These are phyloP conservation scores for Cepaea nemoralis DNA, from an alignment of 1,140 invertebrate genomes.

Conservation along the genomic window DNA sequence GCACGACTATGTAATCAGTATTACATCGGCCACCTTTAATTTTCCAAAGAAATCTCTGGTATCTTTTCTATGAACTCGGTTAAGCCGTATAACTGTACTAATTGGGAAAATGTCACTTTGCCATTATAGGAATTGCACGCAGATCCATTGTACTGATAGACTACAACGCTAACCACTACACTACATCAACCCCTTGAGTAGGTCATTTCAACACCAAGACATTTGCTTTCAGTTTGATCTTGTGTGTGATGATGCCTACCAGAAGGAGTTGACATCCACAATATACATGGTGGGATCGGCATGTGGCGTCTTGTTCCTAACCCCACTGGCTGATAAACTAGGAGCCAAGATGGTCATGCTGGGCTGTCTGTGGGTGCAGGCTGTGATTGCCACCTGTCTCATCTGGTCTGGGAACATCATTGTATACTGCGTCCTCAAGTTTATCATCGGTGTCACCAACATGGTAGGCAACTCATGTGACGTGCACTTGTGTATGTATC, in stretches of 20 bases:
- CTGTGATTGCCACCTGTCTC: constrained; percentile 53
- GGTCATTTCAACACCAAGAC: neutral
- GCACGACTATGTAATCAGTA: too few species aligned
- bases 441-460: constrained; percentile 67
- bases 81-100: too few species aligned
- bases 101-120: too few species aligned
- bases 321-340: constrained; percentile 84
- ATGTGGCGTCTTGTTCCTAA: constrained; percentile 84
- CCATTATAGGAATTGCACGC: too few species aligned
- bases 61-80: too few species aligned
- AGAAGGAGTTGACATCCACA: constrained; percentile 70
- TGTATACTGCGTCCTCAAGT: constrained; percentile 63
- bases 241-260: constrained; percentile 63
- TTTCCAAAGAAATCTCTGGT: too few species aligned
- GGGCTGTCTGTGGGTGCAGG: constrained; percentile 69
- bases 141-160: too few species aligned
- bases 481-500: too few species aligned
- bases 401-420: constrained; percentile 58
- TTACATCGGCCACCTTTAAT: too few species aligned
- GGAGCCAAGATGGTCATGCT: constrained; percentile 66
- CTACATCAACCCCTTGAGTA: too few species aligned
- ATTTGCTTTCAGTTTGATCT: constrained; percentile 60
- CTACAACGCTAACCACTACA: too few species aligned
- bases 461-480: constrained; percentile 64
- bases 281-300: constrained; percentile 88